Evolutionary conservation across 2,888 invertebrate species (phyloP), one percentile per base, ranked within the genome.

Genomic region (Tigriopus californicus): DNA sequence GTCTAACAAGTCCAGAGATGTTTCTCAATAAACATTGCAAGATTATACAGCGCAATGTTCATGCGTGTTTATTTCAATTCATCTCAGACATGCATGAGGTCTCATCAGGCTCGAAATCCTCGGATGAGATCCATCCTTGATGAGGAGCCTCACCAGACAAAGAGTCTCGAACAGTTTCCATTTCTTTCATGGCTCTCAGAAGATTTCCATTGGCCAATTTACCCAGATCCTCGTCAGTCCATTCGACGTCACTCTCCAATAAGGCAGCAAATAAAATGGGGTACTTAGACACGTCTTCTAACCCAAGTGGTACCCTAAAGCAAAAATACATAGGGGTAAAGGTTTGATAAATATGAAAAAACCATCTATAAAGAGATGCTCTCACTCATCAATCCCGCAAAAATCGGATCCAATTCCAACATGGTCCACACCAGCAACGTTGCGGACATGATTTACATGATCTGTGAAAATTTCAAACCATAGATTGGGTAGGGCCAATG

Each of bases 371-470:
- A 22, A 40, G 41, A 18, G 46, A 60, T 24, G 41, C 13, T 24
- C 62, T 62, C 60, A 65, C 65, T 49, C 59, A 20, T 62, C 63
- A 13, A 67, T 64, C 60, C 88, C 87, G 70, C 88, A 86, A 74
- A 84, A 88, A 67, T 87, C 89, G 61, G 86, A 86, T 63, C 88
- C 89, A 63, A 88, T 77, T 56, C 88, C 89, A 63, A 88, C 84
- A 73, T 85, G 82, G 76, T 88, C 86, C 67, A 86, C 81, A 64
- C 89, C 88, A 63, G 86, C 86, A 63, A 85, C 78, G 68, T 82
- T 80, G 67, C 84, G 78, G 69, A 88, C 83, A 74, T 88, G 86
- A 77, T 88, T 87, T 73, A 89, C 86, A 75, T 89, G 88, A 66
- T 84, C 87, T 87, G n/a, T n/a, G n/a, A n/a, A n/a, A n/a, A n/a